Conservation (phyloP, 2,888 invertebrate genomes). For the Drosophila kanekoi region DNA sequence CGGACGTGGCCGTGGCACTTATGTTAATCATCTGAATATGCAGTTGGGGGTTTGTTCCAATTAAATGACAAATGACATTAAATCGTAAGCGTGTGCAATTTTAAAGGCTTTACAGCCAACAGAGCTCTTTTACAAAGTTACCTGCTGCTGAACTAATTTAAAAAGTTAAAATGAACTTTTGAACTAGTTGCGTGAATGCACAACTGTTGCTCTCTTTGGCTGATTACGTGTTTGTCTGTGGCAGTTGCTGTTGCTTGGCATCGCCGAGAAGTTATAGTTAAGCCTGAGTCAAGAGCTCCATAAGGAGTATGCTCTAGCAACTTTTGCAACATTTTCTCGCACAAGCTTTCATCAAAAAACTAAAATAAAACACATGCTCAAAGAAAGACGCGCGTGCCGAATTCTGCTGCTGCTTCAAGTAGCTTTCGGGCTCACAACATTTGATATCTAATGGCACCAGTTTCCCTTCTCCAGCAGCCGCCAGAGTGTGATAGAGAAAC, state of each 20-base stretch:
- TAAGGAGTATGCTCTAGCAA: constrained; percentile 21
- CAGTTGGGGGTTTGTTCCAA: too few relatives aligned
- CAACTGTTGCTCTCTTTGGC: constrained; percentile 45
- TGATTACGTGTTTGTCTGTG: constrained; percentile 19
- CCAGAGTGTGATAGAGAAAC: too few relatives aligned
- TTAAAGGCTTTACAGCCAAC: constrained; percentile 5
- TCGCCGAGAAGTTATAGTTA: constrained; percentile 1
- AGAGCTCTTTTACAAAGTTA: constrained; percentile 4
- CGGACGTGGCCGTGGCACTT: too few relatives aligned
- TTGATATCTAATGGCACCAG: constrained; percentile 48
- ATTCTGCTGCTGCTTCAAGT: constrained; percentile 13
- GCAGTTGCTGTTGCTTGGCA: constrained; percentile 2
- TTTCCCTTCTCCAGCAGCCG: constrained; percentile 6
- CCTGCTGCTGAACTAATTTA: constrained; percentile 31
- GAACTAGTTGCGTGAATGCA: constrained; percentile 31
- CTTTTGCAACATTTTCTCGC: constrained; percentile 6
- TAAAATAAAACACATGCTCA: constrained; percentile 1
- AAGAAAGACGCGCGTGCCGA: constrained; percentile 25
- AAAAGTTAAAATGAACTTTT: constrained; percentile 47
- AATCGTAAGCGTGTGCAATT: constrained; percentile 11
- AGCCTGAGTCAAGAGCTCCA: background rate
- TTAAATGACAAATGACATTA: constrained; percentile 20
- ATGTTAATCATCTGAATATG: too few relatives aligned
- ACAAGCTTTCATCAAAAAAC: constrained; percentile 28
- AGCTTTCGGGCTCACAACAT: constrained; percentile 30